Evolutionary conservation across 2,888 invertebrate genomes (phyloP).

Genomic region (Acanthosepion pharaonis): DNA sequence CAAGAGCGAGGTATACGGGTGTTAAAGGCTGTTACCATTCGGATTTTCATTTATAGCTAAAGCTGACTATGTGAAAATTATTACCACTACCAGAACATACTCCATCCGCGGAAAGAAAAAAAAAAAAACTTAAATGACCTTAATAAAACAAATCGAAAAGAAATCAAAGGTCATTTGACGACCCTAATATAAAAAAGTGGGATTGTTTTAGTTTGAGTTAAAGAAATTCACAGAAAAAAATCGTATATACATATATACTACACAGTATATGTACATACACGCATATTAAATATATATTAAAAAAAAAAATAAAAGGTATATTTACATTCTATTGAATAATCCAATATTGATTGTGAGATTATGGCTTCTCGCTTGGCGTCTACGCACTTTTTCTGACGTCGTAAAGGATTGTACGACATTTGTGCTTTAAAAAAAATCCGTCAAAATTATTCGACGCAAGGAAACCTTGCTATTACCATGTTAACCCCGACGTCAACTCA

Average conservation of each 20-base stretch:
- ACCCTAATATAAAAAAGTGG: background rate
- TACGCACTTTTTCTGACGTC: slow-evolving; percentile 17
- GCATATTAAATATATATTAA: background rate
- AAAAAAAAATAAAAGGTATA: background rate
- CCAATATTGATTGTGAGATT: background rate
- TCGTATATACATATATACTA: background rate
- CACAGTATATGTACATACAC: background rate
- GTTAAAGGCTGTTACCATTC: background rate
- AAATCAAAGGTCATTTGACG: background rate
- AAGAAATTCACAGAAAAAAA: background rate
- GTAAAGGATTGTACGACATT: background rate
- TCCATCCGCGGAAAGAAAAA: background rate
- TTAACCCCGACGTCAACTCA: slow-evolving; percentile 84
- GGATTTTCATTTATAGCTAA: background rate
- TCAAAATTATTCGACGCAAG: background rate
- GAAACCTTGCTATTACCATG: background rate
- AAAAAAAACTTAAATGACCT: background rate
- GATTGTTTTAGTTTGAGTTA: background rate
- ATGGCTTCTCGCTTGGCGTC: background rate
- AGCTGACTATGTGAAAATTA: background rate
- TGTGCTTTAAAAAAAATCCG: background rate
- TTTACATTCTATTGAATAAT: background rate
- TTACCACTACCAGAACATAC: background rate
- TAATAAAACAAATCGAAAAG: background rate
- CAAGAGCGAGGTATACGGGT: background rate